Evolutionary conservation across 2,797 vertebrate genomes (phyloP).

Genomic region (Galago senegalensis): DNA sequence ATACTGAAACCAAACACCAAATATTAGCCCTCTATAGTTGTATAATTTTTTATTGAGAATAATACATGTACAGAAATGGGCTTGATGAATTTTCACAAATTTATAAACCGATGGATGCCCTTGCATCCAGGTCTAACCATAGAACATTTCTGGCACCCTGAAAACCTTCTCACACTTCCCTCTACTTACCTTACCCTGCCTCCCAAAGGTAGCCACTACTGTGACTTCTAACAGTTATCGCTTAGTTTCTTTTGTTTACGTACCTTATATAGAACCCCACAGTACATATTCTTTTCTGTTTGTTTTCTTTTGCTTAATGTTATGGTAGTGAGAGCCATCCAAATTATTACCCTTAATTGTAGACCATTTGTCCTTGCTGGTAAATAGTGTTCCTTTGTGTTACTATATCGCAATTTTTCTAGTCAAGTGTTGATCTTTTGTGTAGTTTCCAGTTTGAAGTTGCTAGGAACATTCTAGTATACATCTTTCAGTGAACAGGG

Average conservation of each 20-base stretch:
- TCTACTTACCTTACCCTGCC: background rate
- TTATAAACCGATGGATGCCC: background rate
- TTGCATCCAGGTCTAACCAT: background rate
- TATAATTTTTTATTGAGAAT: background rate
- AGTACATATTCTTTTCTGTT: background rate
- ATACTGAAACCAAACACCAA: background rate
- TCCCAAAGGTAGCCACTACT: background rate
- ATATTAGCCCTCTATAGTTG: background rate
- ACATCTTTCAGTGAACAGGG: background rate
- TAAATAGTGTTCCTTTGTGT: background rate
- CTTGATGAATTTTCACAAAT: background rate
- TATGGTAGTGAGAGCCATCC: background rate
- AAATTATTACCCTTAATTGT: background rate
- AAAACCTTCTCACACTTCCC: background rate
- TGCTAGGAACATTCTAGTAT: background rate
- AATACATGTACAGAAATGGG: background rate
- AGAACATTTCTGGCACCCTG: background rate
- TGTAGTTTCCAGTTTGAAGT: conserved; percentile 7
- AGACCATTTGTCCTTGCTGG: background rate
- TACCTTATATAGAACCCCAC: background rate
- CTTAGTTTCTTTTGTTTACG: conserved; percentile 45
- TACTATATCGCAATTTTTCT: background rate
- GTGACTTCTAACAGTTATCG: background rate
- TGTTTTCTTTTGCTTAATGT: background rate
- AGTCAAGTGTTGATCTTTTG: background rate